phyloP scores from a whole-genome alignment of 2,888 invertebrate genomes.

The Brachynemurus nebulosus region DNA sequence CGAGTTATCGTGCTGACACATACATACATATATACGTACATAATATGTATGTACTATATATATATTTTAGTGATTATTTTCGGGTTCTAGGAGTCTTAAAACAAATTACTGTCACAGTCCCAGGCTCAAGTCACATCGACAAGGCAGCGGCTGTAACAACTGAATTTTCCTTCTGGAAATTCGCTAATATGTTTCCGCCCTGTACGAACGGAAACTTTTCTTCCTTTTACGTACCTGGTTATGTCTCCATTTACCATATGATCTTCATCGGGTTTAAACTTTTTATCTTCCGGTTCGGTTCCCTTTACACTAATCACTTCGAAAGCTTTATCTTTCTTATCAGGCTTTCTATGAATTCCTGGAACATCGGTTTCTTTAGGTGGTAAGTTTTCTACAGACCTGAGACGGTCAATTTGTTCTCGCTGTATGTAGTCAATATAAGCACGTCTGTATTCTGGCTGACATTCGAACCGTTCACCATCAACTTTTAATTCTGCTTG shows the following conservation, averaged over 20 bases:
- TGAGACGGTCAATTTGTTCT: constrained; percentile 20
- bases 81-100: too few species aligned
- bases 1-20: too few species aligned
- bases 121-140: too few species aligned
- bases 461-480: constrained; percentile 26
- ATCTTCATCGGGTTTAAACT: not conserved
- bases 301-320: constrained; percentile 9
- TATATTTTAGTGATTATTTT: too few species aligned
- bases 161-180: too few species aligned
- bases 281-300: constrained; percentile 7
- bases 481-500: constrained; percentile 24
- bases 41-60: too few species aligned
- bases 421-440: constrained; percentile 32
- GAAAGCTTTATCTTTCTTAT: constrained; percentile 3
- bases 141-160: too few species aligned
- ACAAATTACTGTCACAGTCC: too few species aligned
- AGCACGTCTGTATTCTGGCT: constrained; percentile 36
- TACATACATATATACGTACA: too few species aligned
- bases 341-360: constrained; percentile 1
- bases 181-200: too few species aligned
- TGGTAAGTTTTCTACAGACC: constrained; percentile 6
- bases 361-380: constrained; percentile 8
- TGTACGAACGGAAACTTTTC: too few species aligned
- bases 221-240: too few species aligned
- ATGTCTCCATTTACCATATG: constrained; percentile 2